Evolutionary conservation across 2,797 vertebrate species (phyloP).

Genomic region (Platalea minor): DNA sequence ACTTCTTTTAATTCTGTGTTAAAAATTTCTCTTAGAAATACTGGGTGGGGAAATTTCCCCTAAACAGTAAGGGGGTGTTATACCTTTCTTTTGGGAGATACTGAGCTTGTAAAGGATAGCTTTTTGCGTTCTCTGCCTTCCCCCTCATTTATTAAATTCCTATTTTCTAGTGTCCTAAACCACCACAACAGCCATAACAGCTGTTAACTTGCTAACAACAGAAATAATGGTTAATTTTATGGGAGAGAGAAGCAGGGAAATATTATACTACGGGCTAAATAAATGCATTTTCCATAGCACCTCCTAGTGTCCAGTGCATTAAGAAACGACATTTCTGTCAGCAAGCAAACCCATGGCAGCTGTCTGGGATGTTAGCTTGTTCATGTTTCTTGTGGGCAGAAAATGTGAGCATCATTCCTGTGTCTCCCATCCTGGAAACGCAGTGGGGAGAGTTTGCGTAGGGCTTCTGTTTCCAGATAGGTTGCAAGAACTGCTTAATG

Average conservation of each 20-base stretch:
- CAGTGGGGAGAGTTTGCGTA: not conserved
- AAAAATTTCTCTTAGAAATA: not conserved
- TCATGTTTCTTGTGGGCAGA: not conserved
- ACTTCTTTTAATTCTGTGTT: not conserved
- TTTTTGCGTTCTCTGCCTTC: not conserved
- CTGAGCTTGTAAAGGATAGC: not conserved
- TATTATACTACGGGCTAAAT: not conserved
- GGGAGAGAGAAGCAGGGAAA: not conserved
- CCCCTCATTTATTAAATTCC: not conserved
- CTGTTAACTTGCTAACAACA: not conserved
- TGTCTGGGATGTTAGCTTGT: not conserved
- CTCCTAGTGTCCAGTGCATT: not conserved
- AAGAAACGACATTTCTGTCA: not conserved
- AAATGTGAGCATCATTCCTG: not conserved
- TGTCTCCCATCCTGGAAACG: not conserved
- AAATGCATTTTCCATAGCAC: not conserved
- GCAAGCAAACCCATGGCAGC: not conserved
- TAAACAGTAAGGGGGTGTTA: too few species aligned
- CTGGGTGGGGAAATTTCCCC: not conserved
- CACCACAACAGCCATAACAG: not conserved
- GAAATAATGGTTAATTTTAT: constrained; percentile 22
- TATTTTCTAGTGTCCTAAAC: not conserved
- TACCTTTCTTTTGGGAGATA: not conserved
- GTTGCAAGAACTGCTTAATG: not conserved
- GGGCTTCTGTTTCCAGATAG: not conserved